A percentile compares a stretch with the other conserved stretches of the same genome.
These are phyloP conservation scores for Pemphigus obesinymphae DNA, from an alignment of 1,140 invertebrate species.

Conservation along the genomic window DNA sequence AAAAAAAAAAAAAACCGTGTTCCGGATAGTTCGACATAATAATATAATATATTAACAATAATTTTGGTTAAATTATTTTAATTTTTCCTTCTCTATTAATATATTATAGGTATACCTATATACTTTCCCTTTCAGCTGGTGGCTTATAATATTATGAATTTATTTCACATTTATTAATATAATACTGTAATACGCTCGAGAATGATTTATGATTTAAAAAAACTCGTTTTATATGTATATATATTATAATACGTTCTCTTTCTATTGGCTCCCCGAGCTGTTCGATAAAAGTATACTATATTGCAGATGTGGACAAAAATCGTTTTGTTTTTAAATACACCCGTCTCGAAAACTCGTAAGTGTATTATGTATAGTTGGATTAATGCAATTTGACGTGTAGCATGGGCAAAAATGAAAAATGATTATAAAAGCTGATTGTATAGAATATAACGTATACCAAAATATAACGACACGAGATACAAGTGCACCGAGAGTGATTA, in stretches of 20 bases:
- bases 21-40: not conserved
- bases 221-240: not conserved
- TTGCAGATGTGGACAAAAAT: not conserved
- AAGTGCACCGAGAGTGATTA: not conserved
- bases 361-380: not conserved
- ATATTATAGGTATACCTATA: too few species aligned
- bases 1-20: too few species aligned
- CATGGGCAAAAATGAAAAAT: not conserved
- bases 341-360: not conserved
- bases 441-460: not conserved
- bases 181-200: not conserved
- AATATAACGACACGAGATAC: not conserved
- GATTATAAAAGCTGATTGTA: not conserved
- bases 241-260: not conserved
- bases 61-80: not conserved
- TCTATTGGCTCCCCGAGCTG: not conserved
- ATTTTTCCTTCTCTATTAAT: constrained; percentile 5
- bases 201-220: constrained; percentile 34
- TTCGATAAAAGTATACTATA: too few species aligned
- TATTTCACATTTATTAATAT: constrained; percentile 21
- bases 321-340: not conserved
- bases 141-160: not conserved
- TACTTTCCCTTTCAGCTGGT: constrained; percentile 20
- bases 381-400: not conserved
- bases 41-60: not conserved